These are phyloP conservation scores for Branchellion lobata DNA, from an alignment of 2,888 invertebrate genomes.

Conservation along the genomic window DNA sequence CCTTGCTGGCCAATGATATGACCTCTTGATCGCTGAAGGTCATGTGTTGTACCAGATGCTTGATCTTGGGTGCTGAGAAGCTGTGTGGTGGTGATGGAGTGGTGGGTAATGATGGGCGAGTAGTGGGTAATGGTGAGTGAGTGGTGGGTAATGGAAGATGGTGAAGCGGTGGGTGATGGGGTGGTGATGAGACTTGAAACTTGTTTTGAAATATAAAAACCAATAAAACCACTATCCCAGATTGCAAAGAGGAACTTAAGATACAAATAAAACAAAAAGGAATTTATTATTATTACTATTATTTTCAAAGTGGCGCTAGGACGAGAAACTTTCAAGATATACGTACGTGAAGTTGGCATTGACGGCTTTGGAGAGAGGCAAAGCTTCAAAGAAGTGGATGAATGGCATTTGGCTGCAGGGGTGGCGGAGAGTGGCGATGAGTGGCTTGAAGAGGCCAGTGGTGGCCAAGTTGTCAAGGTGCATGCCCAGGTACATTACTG, in stretches of 20 bases:
- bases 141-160: too few species aligned
- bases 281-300: too few species aligned
- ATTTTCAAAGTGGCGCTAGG: too few species aligned
- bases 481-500: not conserved
- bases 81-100: not conserved
- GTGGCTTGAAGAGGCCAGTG: not conserved
- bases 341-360: constrained; percentile 3
- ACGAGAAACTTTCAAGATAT: too few species aligned
- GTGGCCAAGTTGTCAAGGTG: not conserved
- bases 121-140: too few species aligned
- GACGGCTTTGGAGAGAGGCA: not conserved
- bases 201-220: too few species aligned
- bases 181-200: too few species aligned
- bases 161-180: too few species aligned
- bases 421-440: not conserved
- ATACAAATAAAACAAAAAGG: too few species aligned
- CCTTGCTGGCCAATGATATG: not conserved
- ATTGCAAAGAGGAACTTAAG: too few species aligned
- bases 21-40: not conserved
- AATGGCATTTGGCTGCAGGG: not conserved
- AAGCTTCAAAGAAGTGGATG: not conserved
- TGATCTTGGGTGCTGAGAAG: not conserved
- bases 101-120: too few species aligned
- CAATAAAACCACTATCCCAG: too few species aligned
- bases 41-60: not conserved